Evolutionary conservation across 1,140 invertebrate species (phyloP).

Genomic region (Leptoteleia sp.): DNA sequence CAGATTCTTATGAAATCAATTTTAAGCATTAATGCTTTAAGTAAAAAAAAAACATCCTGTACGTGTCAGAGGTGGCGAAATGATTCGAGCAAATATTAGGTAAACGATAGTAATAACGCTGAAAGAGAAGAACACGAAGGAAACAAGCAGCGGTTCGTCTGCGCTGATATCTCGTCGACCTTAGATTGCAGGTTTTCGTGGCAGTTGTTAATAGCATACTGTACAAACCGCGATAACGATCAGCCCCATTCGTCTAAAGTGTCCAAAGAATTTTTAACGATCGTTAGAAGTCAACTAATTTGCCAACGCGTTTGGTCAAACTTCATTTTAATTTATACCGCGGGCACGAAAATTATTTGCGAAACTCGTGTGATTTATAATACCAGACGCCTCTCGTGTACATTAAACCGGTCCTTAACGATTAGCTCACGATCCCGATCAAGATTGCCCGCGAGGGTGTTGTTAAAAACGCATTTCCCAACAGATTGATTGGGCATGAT

Average conservation of each 20-base stretch:
- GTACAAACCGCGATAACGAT: conserved; percentile 67
- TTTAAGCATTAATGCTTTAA: too few species aligned
- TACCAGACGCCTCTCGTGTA: conserved; percentile 9
- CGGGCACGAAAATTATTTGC: conserved; percentile 53
- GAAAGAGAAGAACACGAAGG: conserved; percentile 21
- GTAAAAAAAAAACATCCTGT: too few species aligned
- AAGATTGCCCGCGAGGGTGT: neutral
- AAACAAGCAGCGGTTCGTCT: conserved; percentile 41
- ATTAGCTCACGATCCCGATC: conserved; percentile 21
- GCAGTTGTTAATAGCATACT: conserved; percentile 67
- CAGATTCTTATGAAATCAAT: too few species aligned
- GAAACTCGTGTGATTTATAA: conserved; percentile 57
- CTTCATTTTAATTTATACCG: conserved; percentile 65
- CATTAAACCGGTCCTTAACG: conserved; percentile 34
- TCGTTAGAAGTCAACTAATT: conserved; percentile 62
- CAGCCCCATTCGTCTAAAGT: conserved; percentile 66
- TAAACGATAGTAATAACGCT: conserved; percentile 33
- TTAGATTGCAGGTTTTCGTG: conserved; percentile 67
- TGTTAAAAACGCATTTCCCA: conserved; percentile 51
- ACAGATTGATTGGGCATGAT: conserved; percentile 1
- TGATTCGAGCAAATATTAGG: conserved; percentile 30
- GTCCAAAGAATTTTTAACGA: conserved; percentile 69
- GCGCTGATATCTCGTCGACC: conserved; percentile 64
- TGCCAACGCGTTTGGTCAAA: conserved; percentile 62
- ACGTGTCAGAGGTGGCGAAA: neutral